Evolutionary conservation across 2,113 vertebrate species (phyloP).

Genomic region (Perccottus glenii): DNA sequence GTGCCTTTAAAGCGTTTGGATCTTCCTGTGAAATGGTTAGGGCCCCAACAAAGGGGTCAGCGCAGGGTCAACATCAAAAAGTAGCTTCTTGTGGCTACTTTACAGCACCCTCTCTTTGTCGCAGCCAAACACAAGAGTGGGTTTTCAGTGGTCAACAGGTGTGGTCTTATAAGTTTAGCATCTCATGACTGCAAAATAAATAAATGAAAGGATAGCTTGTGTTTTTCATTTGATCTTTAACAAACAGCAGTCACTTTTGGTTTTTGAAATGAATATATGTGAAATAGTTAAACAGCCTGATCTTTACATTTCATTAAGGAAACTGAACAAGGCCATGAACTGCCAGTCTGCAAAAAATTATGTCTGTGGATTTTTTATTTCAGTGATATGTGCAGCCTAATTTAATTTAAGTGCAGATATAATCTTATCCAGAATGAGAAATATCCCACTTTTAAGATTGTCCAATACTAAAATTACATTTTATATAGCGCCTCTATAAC

Average conservation of each 20-base stretch:
- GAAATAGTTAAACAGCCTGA: constrained; percentile 3
- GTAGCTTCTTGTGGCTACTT: constrained; percentile 56
- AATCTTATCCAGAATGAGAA: constrained; percentile 60
- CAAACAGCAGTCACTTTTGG: not conserved
- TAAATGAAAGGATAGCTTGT: constrained; percentile 16
- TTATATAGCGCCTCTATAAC: constrained; percentile 43
- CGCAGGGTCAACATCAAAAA: constrained; percentile 75
- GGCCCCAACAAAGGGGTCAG: constrained; percentile 76
- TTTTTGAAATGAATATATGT: constrained; percentile 11
- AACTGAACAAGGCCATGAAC: constrained; percentile 22
- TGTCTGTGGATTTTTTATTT: constrained; percentile 25
- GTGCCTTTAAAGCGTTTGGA: constrained; percentile 70
- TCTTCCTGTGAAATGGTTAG: constrained; percentile 75
- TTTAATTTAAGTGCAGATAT: constrained; percentile 63
- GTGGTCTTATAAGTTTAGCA: constrained; percentile 53
- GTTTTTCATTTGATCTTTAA: constrained; percentile 9
- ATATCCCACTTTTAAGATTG: constrained; percentile 59
- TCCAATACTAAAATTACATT: constrained; percentile 56
- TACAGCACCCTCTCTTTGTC: constrained; percentile 69
- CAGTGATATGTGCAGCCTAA: constrained; percentile 54
- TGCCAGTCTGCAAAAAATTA: constrained; percentile 55
- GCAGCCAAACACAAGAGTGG: constrained; percentile 54
- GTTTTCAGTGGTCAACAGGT: constrained; percentile 73
- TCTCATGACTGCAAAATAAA: constrained; percentile 32
- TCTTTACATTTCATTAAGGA: constrained; percentile 25